Conservation (phyloP, 2,888 invertebrate genomes). For the Apoda limacodes region DNA sequence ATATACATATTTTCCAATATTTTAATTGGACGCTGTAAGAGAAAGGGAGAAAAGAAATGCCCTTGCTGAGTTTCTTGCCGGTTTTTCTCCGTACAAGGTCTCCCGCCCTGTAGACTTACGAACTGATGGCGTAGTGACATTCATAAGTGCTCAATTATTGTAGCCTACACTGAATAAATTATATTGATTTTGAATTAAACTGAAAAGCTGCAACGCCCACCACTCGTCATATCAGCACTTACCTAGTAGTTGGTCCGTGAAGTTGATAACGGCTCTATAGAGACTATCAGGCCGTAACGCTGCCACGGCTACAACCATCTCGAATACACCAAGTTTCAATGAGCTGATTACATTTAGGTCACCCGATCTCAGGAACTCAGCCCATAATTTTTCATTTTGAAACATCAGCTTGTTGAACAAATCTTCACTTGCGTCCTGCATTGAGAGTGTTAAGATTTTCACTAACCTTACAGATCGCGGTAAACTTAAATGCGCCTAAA, state of each 20-base stretch:
- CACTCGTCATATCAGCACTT: constrained; percentile 13
- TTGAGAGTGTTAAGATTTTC: too few relatives aligned
- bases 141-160: too few relatives aligned
- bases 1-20: too few relatives aligned
- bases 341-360: constrained; percentile 74
- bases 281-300: constrained; percentile 86
- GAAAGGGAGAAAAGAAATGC: too few relatives aligned
- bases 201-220: constrained; percentile 2
- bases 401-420: constrained; percentile 73
- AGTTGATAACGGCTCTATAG: constrained; percentile 79
- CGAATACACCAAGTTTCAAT: constrained; percentile 77
- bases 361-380: constrained; percentile 72
- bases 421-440: constrained; percentile 71
- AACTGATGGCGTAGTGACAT: too few relatives aligned
- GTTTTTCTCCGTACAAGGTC: too few relatives aligned
- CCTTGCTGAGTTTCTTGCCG: too few relatives aligned
- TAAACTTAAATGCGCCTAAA: too few relatives aligned
- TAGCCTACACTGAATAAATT: too few relatives aligned
- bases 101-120: too few relatives aligned
- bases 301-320: constrained; percentile 83
- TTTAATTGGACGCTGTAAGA: too few relatives aligned
- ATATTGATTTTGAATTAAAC: not conserved
- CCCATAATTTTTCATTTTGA: constrained; percentile 75
- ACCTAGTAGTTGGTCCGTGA: constrained; percentile 77
- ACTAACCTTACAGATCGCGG: too few relatives aligned